Conservation (phyloP, 2,113 vertebrate genomes). For the Meriones unguiculatus region DNA sequence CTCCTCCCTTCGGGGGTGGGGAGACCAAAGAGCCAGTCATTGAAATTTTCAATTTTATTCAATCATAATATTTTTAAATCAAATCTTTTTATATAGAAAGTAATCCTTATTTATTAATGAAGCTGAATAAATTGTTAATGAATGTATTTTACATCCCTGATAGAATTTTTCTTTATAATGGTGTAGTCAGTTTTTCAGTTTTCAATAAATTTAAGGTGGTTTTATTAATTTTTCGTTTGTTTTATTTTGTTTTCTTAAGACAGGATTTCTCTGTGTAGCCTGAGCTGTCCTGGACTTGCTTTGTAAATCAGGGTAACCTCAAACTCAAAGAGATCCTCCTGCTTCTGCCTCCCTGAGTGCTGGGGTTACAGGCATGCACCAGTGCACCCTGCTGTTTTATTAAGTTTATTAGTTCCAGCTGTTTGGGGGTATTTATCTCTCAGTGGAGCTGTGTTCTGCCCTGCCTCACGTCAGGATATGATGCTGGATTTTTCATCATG, state of each 20-base stretch:
- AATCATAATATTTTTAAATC: neutral
- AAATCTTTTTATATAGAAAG: neutral
- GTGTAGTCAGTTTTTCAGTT: neutral
- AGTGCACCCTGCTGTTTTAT: neutral
- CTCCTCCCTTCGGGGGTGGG: no score
- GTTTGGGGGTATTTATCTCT: neutral
- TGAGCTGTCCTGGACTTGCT: no score
- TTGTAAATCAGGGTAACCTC: no score
- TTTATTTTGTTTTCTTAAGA: no score
- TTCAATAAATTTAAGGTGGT: neutral
- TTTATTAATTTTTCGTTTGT: neutral
- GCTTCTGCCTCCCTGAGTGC: no score
- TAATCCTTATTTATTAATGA: neutral
- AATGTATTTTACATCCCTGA: neutral
- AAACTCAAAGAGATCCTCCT: no score
- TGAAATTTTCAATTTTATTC: conserved; percentile 38
- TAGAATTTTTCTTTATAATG: neutral
- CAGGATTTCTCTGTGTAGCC: no score
- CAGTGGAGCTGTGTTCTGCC: neutral
- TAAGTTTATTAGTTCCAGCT: neutral
- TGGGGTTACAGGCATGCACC: no score
- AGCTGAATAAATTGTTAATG: neutral
- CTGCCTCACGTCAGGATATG: neutral
- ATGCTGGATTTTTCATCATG: neutral
- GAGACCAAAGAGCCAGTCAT: no score